phyloP scores from a whole-genome alignment of 2,797 vertebrate genomes.

The Xenops minutus region DNA sequence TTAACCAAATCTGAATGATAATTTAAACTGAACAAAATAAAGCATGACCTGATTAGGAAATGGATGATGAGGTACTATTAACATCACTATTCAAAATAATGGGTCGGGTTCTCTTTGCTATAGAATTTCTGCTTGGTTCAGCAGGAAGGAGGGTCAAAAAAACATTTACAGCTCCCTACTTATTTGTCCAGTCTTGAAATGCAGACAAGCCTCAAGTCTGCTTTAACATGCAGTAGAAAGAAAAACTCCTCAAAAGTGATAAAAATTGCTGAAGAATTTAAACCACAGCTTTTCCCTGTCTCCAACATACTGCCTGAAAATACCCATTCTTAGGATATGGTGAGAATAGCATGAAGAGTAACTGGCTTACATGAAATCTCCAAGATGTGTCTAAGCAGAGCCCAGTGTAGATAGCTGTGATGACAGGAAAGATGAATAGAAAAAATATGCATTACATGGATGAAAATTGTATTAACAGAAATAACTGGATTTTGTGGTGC shows the following conservation, averaged over 20 bases:
- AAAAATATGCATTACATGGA: background rate
- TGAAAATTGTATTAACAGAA: background rate
- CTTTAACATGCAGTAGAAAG: conserved; percentile 7
- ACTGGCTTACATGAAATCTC: background rate
- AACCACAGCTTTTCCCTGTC: background rate
- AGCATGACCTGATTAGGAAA: conserved; percentile 11
- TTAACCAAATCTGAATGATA: conserved; percentile 27
- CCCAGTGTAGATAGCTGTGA: background rate
- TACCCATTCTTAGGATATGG: background rate
- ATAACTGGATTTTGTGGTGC: background rate
- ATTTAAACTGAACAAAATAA: conserved; percentile 39
- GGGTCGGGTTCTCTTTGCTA: background rate
- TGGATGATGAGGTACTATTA: conserved; percentile 33
- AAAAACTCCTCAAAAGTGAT: background rate
- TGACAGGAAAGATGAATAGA: background rate
- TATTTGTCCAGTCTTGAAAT: conserved; percentile 25
- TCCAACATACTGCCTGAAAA: background rate
- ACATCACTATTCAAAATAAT: conserved; percentile 13
- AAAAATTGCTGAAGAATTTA: background rate
- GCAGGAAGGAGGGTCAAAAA: conserved; percentile 35
- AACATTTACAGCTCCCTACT: conserved; percentile 16
- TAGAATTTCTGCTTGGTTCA: conserved; percentile 50
- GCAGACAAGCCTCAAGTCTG: background rate
- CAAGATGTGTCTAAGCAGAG: background rate
- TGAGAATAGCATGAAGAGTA: background rate